A percentile compares a stretch with the other conserved stretches of the same genome.
Evolutionary conservation across 2,888 invertebrate genomes (phyloP).

Genomic region (Eupithecia centaureata): DNA sequence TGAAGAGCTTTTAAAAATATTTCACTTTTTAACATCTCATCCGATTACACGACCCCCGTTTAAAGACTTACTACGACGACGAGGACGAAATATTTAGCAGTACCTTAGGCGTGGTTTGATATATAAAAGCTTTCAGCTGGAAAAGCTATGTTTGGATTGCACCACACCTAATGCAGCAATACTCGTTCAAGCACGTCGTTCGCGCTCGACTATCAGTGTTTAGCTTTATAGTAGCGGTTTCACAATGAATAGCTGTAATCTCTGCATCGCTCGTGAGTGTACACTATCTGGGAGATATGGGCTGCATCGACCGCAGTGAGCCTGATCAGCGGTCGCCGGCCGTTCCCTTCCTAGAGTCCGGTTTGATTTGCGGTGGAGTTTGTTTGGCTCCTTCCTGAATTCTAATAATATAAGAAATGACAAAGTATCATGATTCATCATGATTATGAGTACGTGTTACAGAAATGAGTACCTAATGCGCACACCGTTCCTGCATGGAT

Average conservation of each 20-base stretch:
- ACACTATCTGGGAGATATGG: background rate
- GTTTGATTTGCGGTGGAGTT: background rate
- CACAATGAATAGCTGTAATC: conserved; percentile 1
- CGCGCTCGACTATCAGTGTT: background rate
- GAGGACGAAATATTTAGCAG: too few species aligned
- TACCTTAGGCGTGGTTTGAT: too few species aligned
- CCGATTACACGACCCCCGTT: too few species aligned
- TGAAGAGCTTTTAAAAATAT: background rate
- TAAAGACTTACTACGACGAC: too few species aligned
- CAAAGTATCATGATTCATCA: too few species aligned
- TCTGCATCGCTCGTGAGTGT: conserved; percentile 5
- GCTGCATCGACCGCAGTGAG: background rate
- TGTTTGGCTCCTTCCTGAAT: background rate
- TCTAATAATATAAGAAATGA: background rate
- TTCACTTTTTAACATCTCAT: too few species aligned
- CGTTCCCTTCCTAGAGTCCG: background rate
- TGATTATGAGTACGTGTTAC: too few species aligned
- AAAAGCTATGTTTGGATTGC: background rate
- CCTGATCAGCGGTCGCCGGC: background rate
- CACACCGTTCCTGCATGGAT: too few species aligned
- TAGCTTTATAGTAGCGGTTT: background rate
- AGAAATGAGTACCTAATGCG: too few species aligned
- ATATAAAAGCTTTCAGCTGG: background rate
- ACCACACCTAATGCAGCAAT: background rate
- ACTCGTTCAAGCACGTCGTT: background rate